phyloP scores from a whole-genome alignment of 2,797 vertebrate genomes.

The Catostomus latipinnis region DNA sequence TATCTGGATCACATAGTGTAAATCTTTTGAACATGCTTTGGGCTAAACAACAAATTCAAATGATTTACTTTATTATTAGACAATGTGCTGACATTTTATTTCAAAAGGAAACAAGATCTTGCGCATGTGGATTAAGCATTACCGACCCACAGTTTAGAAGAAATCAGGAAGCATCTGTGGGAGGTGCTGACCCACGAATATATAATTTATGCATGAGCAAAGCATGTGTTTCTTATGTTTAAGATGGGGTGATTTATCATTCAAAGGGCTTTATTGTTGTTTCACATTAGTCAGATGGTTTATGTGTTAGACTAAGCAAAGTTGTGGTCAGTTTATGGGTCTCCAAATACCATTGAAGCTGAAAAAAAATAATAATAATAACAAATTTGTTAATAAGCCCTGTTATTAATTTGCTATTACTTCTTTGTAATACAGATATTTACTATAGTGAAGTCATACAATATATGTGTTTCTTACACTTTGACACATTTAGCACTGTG shows the following conservation, averaged over 20 bases:
- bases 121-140: neutral
- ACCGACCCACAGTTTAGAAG: neutral
- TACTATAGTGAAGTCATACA: too few relatives aligned
- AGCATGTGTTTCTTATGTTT: too few relatives aligned
- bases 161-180: neutral
- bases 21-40: neutral
- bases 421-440: neutral
- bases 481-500: too few relatives aligned
- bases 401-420: neutral
- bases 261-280: too few relatives aligned
- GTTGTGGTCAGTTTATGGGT: slow-evolving; percentile 9
- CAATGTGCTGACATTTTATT: neutral
- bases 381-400: neutral
- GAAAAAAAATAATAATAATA: neutral
- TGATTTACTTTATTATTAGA: neutral
- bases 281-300: neutral
- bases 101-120: neutral
- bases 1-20: neutral
- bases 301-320: neutral
- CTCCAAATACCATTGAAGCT: neutral
- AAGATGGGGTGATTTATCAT: too few relatives aligned
- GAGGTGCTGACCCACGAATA: neutral
- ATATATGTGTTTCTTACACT: neutral
- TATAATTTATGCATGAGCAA: neutral
- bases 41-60: neutral